phyloP scores from a whole-genome alignment of 2,888 invertebrate genomes.

The Drosophila monieri region DNA sequence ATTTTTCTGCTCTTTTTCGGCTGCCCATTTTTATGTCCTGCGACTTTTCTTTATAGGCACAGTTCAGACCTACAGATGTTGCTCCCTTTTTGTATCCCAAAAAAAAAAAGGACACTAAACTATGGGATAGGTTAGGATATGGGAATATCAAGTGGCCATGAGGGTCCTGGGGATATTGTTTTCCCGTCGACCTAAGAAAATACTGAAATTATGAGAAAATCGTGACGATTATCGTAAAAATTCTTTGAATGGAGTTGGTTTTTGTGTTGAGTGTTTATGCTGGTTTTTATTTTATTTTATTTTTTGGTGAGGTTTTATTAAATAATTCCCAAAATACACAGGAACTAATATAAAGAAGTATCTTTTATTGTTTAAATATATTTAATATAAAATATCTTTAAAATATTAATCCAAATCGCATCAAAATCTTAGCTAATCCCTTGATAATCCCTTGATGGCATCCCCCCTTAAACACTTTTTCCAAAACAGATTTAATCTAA shows the following conservation, averaged over 20 bases:
- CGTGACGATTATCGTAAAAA: neutral
- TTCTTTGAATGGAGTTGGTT: neutral
- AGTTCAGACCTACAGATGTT: constrained; percentile 27
- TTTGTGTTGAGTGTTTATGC: neutral
- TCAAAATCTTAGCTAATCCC: constrained; percentile 6
- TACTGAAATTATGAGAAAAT: neutral
- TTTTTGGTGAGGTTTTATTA: no score
- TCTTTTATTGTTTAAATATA: no score
- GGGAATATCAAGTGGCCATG: constrained; percentile 20
- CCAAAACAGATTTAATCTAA: constrained; percentile 15
- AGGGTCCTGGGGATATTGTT: neutral
- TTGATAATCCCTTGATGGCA: constrained; percentile 21
- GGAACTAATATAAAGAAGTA: no score
- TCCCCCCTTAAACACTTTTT: constrained; percentile 2
- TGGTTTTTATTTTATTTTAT: neutral
- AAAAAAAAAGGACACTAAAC: neutral
- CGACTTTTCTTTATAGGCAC: constrained; percentile 36
- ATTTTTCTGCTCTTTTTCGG: constrained; percentile 39
- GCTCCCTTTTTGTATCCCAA: neutral
- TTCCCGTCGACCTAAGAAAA: neutral
- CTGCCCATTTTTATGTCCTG: constrained; percentile 30
- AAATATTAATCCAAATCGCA: neutral
- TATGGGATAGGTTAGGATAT: neutral
- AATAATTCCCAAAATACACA: no score
- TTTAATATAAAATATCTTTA: no score